Evolutionary conservation across 2,888 invertebrate genomes (phyloP), one percentile per base, ranked within the genome.

Genomic region (Argyresthia albistria): DNA sequence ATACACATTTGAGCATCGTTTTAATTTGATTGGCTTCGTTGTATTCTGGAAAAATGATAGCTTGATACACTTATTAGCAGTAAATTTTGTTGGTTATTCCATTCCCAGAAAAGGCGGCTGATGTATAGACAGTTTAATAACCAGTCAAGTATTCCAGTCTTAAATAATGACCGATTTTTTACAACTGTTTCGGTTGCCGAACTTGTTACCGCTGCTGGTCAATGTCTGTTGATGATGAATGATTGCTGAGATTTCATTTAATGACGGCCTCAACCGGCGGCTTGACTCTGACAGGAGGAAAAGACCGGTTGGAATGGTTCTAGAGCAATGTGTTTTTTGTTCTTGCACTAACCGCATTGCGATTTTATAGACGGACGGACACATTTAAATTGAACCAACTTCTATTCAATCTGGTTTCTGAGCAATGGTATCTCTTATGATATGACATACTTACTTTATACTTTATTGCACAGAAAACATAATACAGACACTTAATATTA

Each of bases 241-340:
- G 83, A 86, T 87, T 86, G 79, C 81, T 67, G 69, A 76, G 79
- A 80, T 83, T 83, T 77, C 61, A 65, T 76, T 74, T 86, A 86
- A 86, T 86, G 80, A 81, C 67, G 73, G 73, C 63, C 67, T 64
- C 64, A 58, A 58, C 59, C 65, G 64, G 61, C 69, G 69, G 74
- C 76, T 76, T 61, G 76, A 76, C 77, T 71, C 75, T 71, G 77
- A 73, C 74, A 70, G 67, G 69, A 63, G 65, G 68, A 73, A 73
- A 71, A 66, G 66, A 66, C 65, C 59, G 64, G 60, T 60, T 64
- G 61, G 66, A 70, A 67, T 64, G 59, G 60, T 62, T 61, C 59
- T 46, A 56, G 59, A 59, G 55, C 55, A 56, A 52, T 53, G 56
- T 52, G 16, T 47, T 51, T 46, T 54, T 54, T 53, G 46, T 45